Conservation (phyloP, 1,140 invertebrate species). For the Monomorium pharaonis region DNA sequence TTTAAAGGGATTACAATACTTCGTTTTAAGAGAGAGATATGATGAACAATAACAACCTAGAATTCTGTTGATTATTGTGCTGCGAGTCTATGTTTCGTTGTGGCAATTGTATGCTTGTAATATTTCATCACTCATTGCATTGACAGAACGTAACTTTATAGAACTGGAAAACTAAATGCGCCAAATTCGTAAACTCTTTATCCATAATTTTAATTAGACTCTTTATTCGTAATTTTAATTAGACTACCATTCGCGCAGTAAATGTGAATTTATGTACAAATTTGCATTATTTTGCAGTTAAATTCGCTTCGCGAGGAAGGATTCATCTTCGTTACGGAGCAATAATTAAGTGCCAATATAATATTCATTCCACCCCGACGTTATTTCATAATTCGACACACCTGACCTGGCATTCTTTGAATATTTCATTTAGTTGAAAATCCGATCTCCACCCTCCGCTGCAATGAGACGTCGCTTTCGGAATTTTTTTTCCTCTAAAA, state of each 20-base stretch:
- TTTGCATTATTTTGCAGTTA: not conserved
- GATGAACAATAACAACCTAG: not conserved
- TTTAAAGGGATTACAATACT: not conserved
- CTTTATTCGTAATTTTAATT: not conserved
- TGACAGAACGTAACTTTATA: too few relatives aligned
- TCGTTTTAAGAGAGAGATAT: too few relatives aligned
- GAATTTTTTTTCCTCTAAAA: not conserved
- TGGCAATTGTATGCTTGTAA: not conserved
- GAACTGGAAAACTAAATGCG: not conserved
- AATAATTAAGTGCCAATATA: not conserved
- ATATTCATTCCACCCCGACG: not conserved
- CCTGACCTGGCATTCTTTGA: not conserved
- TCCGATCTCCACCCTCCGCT: not conserved
- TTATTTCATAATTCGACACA: not conserved
- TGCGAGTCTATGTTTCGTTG: not conserved
- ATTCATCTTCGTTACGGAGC: not conserved
- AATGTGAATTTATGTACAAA: not conserved
- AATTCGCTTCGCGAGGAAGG: not conserved
- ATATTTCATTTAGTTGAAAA: slow-evolving; percentile 12
- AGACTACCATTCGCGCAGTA: not conserved
- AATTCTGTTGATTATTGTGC: not conserved
- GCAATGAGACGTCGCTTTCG: not conserved
- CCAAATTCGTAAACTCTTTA: not conserved
- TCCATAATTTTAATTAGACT: not conserved
- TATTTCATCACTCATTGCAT: not conserved